Percentiles rank a stretch among this genome's conserved stretches.
These are phyloP conservation scores for Phaonia tiefii DNA, from an alignment of 2,888 invertebrate species.

Conservation along the genomic window DNA sequence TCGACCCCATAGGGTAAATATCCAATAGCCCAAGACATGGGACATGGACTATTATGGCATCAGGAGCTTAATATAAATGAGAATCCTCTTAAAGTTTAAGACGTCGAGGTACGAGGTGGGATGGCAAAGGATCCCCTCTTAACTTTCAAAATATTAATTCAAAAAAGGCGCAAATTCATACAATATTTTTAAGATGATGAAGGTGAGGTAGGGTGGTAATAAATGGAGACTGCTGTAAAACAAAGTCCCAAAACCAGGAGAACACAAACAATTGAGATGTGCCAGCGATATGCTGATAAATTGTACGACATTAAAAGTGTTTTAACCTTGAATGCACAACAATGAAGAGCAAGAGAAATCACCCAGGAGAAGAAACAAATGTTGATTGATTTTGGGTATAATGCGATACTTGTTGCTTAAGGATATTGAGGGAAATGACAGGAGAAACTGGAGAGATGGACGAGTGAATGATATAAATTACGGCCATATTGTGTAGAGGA, in stretches of 20 bases:
- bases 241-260: background rate
- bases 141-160: too few species aligned
- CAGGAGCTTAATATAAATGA: too few species aligned
- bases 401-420: background rate
- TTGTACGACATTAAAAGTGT: background rate
- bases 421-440: background rate
- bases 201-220: too few species aligned
- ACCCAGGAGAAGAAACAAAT: background rate
- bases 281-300: background rate
- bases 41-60: too few species aligned
- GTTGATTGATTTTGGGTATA: conserved; percentile 3
- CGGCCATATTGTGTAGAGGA: background rate
- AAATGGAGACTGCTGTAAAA: too few species aligned
- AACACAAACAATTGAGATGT: background rate
- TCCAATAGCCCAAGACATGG: too few species aligned
- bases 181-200: too few species aligned
- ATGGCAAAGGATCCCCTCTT: too few species aligned
- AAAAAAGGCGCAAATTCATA: too few species aligned
- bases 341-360: background rate
- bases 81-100: too few species aligned
- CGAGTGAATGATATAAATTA: background rate
- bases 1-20: too few species aligned
- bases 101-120: too few species aligned
- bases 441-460: background rate
- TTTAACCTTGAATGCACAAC: background rate